Conservation (phyloP, 1,140 invertebrate genomes). For the Colletes gigas region DNA sequence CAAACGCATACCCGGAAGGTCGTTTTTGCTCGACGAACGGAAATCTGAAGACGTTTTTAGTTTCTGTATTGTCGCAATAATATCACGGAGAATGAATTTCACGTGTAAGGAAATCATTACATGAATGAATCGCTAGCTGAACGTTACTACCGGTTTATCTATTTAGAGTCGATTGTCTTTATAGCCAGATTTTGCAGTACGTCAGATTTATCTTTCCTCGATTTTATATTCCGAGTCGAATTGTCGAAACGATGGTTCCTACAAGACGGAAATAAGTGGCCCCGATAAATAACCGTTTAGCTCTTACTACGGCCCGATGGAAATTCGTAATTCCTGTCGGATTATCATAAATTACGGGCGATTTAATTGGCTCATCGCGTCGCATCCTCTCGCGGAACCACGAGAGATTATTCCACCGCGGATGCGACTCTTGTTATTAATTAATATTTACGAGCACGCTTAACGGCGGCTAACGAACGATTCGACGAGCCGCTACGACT, state of each 20-base stretch:
- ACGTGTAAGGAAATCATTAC: too few relatives aligned
- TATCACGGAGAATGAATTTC: too few relatives aligned
- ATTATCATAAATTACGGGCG: slow-evolving; percentile 25
- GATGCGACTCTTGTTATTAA: slow-evolving; percentile 51
- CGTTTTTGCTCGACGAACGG: too few relatives aligned
- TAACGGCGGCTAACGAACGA: slow-evolving; percentile 53
- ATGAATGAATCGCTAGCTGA: too few relatives aligned
- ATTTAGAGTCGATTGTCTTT: too few relatives aligned
- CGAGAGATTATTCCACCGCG: slow-evolving; percentile 41
- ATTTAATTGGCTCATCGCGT: slow-evolving; percentile 20
- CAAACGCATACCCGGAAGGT: too few relatives aligned
- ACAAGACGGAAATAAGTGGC: neutral
- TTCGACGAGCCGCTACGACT: slow-evolving; percentile 44
- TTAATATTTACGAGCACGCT: slow-evolving; percentile 53
- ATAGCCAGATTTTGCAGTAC: too few relatives aligned
- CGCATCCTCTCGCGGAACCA: neutral
- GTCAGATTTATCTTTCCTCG: neutral
- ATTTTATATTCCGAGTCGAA: neutral
- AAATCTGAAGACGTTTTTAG: too few relatives aligned
- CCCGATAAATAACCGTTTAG: neutral
- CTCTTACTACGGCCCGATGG: neutral
- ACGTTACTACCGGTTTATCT: too few relatives aligned
- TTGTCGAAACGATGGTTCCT: neutral
- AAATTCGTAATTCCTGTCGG: slow-evolving; percentile 10
- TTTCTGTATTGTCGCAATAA: too few relatives aligned